A percentile compares a stretch with the other conserved stretches of the same genome.
Conservation (phyloP, 30 jellyfish, hydroid and myxozoan species). For the Pseudorhiza aurosa region DNA sequence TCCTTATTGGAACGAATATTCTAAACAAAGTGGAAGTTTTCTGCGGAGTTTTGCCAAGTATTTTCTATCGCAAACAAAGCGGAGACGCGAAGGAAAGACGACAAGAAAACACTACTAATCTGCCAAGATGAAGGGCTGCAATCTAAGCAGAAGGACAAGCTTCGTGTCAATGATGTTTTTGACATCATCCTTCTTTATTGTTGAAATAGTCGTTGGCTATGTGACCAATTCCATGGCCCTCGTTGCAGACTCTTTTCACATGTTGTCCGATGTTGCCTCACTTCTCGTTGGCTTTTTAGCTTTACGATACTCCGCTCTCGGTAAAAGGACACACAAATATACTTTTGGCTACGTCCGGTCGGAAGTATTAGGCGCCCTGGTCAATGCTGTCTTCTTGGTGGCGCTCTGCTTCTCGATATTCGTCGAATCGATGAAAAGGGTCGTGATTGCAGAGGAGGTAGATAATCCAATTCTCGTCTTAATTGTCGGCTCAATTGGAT, state of each 20-base stretch:
- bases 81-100: not conserved
- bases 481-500: constrained; percentile 83
- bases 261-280: constrained; percentile 98
- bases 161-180: constrained; percentile 92
- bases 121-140: constrained; percentile 56
- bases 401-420: constrained; percentile 94
- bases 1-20: too few relatives aligned
- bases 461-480: constrained; percentile 80
- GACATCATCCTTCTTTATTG: constrained; percentile 87
- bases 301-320: constrained; percentile 73
- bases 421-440: constrained; percentile 86
- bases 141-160: constrained; percentile 87
- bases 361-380: constrained; percentile 97
- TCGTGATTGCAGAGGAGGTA: constrained; percentile 82
- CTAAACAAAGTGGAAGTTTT: too few relatives aligned
- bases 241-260: constrained; percentile 99
- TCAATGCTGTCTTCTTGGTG: constrained; percentile 94
- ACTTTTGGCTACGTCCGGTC: constrained; percentile 99
- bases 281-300: constrained; percentile 95
- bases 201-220: constrained; percentile 95
- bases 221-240: constrained; percentile 98
- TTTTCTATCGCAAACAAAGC: not conserved
- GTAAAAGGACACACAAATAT: constrained; percentile 85
- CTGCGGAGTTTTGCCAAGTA: too few relatives aligned
- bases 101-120: not conserved